Base-by-base conservation (phyloP, 2,888 invertebrate genomes). In the Hirtodrosophila histrioides region DNA sequence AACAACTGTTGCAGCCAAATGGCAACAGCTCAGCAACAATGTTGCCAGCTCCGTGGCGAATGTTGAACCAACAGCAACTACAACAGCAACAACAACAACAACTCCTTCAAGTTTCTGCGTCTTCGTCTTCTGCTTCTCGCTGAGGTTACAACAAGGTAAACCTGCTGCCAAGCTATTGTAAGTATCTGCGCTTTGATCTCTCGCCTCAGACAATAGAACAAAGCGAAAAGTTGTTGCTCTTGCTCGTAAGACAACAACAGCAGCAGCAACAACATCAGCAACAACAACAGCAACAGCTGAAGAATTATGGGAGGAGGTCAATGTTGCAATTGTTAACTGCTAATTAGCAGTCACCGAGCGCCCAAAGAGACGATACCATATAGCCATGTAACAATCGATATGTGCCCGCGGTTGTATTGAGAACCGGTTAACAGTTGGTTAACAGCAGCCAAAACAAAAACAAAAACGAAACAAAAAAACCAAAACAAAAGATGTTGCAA, bases 131-230 rank as follows among this genome's bases (percentile, higher is more conserved):
- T 67, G 56, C 65, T 63, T 69, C 12, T 41, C 58, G 60, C 12
- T 72, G 87, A 82, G 87, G 86, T 83, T 85, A 74, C 76, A 85
- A 82, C 83, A 83, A 87, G 87, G 87, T 82, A 85, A 83, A 87
- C 83, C 79, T 87, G 82, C 87, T 85, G 87, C 85, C 86, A 81
- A 75, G 81, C 75, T 84, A 61, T 73, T 84, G 67, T 81, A 31
- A 31, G 31, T 31, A 81, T 86, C 84, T 86, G 67, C 49, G 73
- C 80, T 80, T 77, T 75, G 77, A 81, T 81, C 84, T 86, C 83
- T 76, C 73, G 73, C 86, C 79, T 61, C 71, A 71, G 71, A 81
- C 81, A 86, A 81, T 84, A 86, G 84, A 83, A 86, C 81, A 86
- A 81, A 84, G 84, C 75, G 66, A 58, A 73, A 85, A 73, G 70